Base-by-base conservation (phyloP, 2,797 vertebrate species). In the Astyanax mexicanus region DNA sequence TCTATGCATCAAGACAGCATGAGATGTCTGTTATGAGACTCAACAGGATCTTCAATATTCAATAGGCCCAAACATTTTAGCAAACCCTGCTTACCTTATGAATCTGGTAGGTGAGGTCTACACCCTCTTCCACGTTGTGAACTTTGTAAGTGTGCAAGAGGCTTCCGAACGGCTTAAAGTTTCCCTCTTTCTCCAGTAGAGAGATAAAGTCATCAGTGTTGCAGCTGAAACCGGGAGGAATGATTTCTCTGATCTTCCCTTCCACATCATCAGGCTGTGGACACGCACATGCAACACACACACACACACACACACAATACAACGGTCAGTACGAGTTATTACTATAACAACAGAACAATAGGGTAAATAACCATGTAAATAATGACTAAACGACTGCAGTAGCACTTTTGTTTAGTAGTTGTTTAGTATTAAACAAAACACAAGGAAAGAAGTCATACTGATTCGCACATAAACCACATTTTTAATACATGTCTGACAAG, bases 181-280 rank as follows among this genome's bases (percentile, higher is more conserved):
- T 97, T 74, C 95, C 94, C 80, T 99, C 96, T 75, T 99, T 98
- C 92, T 98, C 96, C 91, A 99, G 87, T 74, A 96, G 89, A 57
- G 96, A 95, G 80, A 96, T 90, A 89, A 99, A 99, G 91, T 99
- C 96, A 81, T 96, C 97, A 3, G 93, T 91, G 86, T 95, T 98
- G 88, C 92, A 92, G 84, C 94, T 96, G 94, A 98, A 98, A 51
- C 97, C 96, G 75, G 95, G 92, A 0, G 97, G 97, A 82, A 99
- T 89, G 77, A 97, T 95, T 86, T 95, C 94, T 86, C 95, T 92
- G 87, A 99, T 94, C 94, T 99, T 99, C 70, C 92, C 95, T 85
- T 98, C 97, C 6, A 98, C 91, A 81, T 99, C 94, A 78, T 99
- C 98, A 62, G 97, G 92, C 97, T 97, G 87, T 8, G 21, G 11